phyloP scores from a whole-genome alignment of 1,140 invertebrate species.

The Pseudomyrmex sp. region DNA sequence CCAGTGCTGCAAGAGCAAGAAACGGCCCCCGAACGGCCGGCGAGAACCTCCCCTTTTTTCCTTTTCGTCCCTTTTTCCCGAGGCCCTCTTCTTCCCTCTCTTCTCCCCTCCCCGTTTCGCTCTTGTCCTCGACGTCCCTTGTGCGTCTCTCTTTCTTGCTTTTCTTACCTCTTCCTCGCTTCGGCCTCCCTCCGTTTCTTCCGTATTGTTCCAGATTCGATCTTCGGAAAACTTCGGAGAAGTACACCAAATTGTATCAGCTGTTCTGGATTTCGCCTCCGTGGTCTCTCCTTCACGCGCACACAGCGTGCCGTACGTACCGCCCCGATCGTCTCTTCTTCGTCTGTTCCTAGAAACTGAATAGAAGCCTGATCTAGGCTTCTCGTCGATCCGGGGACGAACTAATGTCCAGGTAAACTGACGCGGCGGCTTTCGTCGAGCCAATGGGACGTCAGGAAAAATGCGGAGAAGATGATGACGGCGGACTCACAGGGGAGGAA shows the following conservation, averaged over 20 bases:
- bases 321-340: slow-evolving; percentile 66
- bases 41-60: slow-evolving; percentile 63
- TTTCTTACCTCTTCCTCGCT: slow-evolving; percentile 21
- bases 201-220: slow-evolving; percentile 42
- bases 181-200: slow-evolving; percentile 52
- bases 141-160: slow-evolving; percentile 44
- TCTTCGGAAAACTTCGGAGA: not conserved
- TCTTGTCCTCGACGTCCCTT: slow-evolving; percentile 38
- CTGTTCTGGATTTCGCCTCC: slow-evolving; percentile 80
- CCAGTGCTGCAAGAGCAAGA: slow-evolving; percentile 71
- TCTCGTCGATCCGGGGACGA: too few relatives aligned
- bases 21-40: slow-evolving; percentile 29
- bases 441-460: slow-evolving; percentile 25
- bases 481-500: slow-evolving; percentile 6
- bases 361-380: too few relatives aligned
- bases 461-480: not conserved
- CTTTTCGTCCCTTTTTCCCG: slow-evolving; percentile 62
- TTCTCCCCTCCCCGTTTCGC: not conserved
- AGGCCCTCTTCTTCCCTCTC: slow-evolving; percentile 3
- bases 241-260: slow-evolving; percentile 77
- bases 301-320: slow-evolving; percentile 46
- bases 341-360: slow-evolving; percentile 27
- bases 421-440: not conserved
- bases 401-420: too few relatives aligned
- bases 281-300: slow-evolving; percentile 54